phyloP scores from a whole-genome alignment of 2,888 invertebrate genomes.

The Boloria euphrosyne region DNA sequence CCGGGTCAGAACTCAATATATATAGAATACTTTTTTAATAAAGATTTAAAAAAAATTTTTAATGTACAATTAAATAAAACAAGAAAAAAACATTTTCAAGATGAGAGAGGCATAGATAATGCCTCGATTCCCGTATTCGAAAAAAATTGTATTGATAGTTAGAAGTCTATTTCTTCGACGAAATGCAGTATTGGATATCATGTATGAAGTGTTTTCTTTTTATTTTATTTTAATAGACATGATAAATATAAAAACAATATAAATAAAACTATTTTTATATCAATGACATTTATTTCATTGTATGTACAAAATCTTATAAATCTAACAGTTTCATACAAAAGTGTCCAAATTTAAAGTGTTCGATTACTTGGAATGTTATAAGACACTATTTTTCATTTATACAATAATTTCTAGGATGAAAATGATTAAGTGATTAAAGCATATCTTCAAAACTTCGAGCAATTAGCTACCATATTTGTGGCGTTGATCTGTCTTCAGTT shows the following conservation, averaged over 20 bases:
- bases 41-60: too few species aligned
- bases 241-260: background rate
- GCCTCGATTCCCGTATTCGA: too few species aligned
- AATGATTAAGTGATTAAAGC: constrained; percentile 67
- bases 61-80: too few species aligned
- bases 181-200: too few species aligned
- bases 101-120: too few species aligned
- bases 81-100: too few species aligned
- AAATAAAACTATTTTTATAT: constrained; percentile 61
- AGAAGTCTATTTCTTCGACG: too few species aligned
- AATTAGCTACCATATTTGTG: constrained; percentile 36
- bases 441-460: constrained; percentile 53
- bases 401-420: constrained; percentile 61
- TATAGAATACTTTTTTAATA: too few species aligned
- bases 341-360: constrained; percentile 79
- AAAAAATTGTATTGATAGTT: too few species aligned
- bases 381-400: constrained; percentile 78
- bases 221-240: too few species aligned
- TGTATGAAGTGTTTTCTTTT: too few species aligned
- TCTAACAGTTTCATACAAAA: constrained; percentile 79
- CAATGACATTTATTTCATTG: constrained; percentile 82
- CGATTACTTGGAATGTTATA: constrained; percentile 80
- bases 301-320: constrained; percentile 82
- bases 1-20: too few species aligned
- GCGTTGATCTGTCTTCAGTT: constrained; percentile 40